phyloP scores from a whole-genome alignment of 2,888 invertebrate species.

The Zaprionus lineosus region DNA sequence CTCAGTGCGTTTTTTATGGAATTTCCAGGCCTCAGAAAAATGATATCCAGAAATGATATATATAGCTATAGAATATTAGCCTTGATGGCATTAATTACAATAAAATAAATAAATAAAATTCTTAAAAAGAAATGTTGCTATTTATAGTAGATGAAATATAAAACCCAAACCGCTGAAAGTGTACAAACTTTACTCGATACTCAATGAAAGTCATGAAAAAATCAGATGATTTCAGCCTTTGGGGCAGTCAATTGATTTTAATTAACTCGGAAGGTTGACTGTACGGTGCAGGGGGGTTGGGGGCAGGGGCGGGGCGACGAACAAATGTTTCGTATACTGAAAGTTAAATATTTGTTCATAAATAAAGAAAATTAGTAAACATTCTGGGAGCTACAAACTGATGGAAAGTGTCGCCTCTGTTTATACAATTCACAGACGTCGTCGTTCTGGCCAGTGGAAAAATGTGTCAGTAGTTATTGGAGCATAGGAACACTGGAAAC shows the following conservation, averaged over 20 bases:
- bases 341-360: slow-evolving; percentile 45
- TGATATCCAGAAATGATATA: no score
- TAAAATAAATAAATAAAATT: no score
- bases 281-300: not conserved
- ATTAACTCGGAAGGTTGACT: no score
- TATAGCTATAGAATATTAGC: no score
- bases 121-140: no score
- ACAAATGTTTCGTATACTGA: slow-evolving; percentile 33
- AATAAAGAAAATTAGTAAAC: slow-evolving; percentile 41
- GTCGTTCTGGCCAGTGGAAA: slow-evolving; percentile 5
- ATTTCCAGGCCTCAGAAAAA: no score
- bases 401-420: slow-evolving; percentile 16
- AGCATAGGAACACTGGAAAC: slow-evolving; percentile 22
- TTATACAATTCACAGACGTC: slow-evolving; percentile 38
- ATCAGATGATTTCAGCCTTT: slow-evolving; percentile 61
- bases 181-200: slow-evolving; percentile 52
- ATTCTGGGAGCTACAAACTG: no score
- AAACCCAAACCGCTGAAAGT: slow-evolving; percentile 48
- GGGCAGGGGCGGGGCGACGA: not conserved
- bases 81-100: no score
- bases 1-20: no score
- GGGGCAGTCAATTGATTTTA: slow-evolving; percentile 64
- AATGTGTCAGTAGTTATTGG: slow-evolving; percentile 52
- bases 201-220: slow-evolving; percentile 40
- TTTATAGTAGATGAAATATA: no score